Conservation (phyloP, 2,888 invertebrate species). For the Noctua janthina region DNA sequence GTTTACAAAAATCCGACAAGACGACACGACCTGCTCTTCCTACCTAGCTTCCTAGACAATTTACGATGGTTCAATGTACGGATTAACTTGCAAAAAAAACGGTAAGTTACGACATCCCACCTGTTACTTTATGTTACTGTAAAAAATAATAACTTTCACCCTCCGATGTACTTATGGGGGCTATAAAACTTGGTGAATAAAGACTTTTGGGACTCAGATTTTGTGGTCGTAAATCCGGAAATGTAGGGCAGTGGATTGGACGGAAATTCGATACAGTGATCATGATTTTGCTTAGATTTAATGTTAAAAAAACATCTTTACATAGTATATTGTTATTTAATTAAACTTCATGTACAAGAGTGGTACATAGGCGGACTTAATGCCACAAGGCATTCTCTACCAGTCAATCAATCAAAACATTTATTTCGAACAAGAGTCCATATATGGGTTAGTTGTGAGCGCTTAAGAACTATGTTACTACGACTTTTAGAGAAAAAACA, state of each 20-base stretch:
- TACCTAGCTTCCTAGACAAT: slow-evolving; percentile 39
- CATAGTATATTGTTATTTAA: too few species aligned
- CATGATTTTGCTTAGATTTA: neutral
- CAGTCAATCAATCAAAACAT: too few species aligned
- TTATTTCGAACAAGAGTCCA: too few species aligned
- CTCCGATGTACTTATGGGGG: slow-evolving; percentile 29
- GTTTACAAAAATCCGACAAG: slow-evolving; percentile 13
- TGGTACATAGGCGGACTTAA: too few species aligned
- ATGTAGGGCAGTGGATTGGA: neutral
- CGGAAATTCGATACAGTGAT: neutral
- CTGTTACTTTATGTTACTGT: slow-evolving; percentile 56
- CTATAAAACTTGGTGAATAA: slow-evolving; percentile 51
- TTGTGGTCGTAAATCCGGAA: slow-evolving; percentile 31
- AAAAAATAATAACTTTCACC: slow-evolving; percentile 61
- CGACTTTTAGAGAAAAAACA: too few species aligned
- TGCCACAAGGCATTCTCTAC: too few species aligned
- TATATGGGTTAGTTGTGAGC: too few species aligned
- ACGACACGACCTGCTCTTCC: slow-evolving; percentile 6
- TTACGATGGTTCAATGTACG: slow-evolving; percentile 59
- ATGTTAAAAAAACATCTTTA: neutral
- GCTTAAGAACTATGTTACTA: too few species aligned
- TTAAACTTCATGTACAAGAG: too few species aligned
- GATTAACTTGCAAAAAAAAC: slow-evolving; percentile 57
- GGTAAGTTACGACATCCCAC: slow-evolving; percentile 53
- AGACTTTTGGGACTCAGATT: slow-evolving; percentile 40